Base-by-base conservation (phyloP, 2,797 vertebrate genomes). In the Myotis vivesi region DNA sequence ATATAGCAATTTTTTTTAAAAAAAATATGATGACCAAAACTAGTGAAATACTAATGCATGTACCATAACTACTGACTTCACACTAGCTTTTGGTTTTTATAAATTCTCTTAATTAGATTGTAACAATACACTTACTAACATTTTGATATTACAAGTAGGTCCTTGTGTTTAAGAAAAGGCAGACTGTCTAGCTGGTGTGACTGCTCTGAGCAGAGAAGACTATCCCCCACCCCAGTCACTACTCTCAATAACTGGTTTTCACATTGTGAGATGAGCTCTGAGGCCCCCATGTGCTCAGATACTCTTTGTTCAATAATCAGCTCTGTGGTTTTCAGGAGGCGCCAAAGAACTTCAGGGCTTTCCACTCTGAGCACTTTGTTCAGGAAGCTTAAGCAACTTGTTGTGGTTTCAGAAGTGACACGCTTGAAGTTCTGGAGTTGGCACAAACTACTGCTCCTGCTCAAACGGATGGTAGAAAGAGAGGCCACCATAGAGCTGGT, bases 331-430 rank as follows among this genome's bases (percentile, higher is more conserved):
- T 94, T 92, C 73, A 80, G 92, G 94, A 75, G 96, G 89, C 93
- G 68, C 95, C 36, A 30, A 33, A 94, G 87, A 89, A 77, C 81
- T 76, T 85, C 33, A 77, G 73, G 91, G 87, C 87, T 94, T 76
- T 75, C 91, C 41, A 82, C 62, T 72, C 83, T 0, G 41, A 68
- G 76, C 57, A 16, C 93, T 91, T 92, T 87, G 95, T 95, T 95
- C 92, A 89, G 95, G 97, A 95, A 96, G 90, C 92, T 82, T 53
- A 53, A 92, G 94, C 79, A 87, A 95, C 94, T 94, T 95, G 66
- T 89, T 95, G 82, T 95, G 95, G 96, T 94, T 95, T 96, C 86
- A 84, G 83, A 96, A 94, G 87, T 92, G 83, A 69, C 59, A 83
- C 0, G 3, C 85, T 83, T 89, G 46, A 89, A 86, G 94, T 68